Evolutionary conservation across 2,113 vertebrate species (phyloP).

Genomic region (Oxyruncus cristatus): DNA sequence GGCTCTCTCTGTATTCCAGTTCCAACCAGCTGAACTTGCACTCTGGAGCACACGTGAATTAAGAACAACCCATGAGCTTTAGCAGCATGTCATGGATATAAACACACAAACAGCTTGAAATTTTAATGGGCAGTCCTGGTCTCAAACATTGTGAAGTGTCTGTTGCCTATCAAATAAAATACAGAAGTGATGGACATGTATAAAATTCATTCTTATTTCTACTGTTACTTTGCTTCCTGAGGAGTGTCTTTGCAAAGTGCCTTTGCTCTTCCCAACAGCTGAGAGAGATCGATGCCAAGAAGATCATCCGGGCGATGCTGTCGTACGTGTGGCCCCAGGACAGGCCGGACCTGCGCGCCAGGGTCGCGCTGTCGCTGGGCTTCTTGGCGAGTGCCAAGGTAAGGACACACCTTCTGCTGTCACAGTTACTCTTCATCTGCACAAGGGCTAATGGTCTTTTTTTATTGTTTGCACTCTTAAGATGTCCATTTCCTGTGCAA

Average conservation of each 20-base stretch:
- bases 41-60: neutral
- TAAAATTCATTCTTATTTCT: neutral
- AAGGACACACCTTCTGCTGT: neutral
- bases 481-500: neutral
- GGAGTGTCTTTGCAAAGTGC: neutral
- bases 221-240: neutral
- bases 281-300: conserved; percentile 86
- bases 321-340: conserved; percentile 95
- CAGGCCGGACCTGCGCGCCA: conserved; percentile 89
- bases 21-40: neutral
- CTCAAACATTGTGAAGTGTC: neutral
- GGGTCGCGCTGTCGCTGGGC: conserved; percentile 88
- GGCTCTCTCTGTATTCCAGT: neutral
- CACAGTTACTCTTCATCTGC: neutral
- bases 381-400: conserved; percentile 94
- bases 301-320: conserved; percentile 91
- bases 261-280: conserved; percentile 72
- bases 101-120: neutral
- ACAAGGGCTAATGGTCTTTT: neutral
- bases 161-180: neutral
- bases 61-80: neutral
- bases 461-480: neutral
- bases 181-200: neutral
- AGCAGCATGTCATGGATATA: neutral
- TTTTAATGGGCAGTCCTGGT: neutral